phyloP scores from a whole-genome alignment of 2,113 vertebrate genomes.

The Petrocephalus microphthalmus region DNA sequence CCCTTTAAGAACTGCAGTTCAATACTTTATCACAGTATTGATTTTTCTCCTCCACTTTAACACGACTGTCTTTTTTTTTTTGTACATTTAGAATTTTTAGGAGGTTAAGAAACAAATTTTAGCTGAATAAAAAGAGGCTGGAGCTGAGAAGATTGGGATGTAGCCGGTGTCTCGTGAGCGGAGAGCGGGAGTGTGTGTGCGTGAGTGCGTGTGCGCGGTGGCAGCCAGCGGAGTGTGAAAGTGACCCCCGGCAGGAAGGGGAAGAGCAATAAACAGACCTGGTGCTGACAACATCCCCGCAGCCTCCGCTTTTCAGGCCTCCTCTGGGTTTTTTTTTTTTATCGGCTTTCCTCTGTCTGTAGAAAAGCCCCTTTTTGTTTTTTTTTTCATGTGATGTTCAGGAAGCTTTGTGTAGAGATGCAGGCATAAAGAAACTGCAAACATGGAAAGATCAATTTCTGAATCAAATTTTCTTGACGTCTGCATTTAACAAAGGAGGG shows the following conservation, averaged over 20 bases:
- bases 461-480: constrained; percentile 7
- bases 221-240: constrained; percentile 46
- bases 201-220: constrained; percentile 47
- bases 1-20: neutral
- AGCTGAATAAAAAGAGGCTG: neutral
- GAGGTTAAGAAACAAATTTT: neutral
- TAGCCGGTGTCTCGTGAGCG: neutral
- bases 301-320: constrained; percentile 14
- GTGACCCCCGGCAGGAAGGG: constrained; percentile 47
- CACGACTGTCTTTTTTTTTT: neutral
- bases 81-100: neutral
- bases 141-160: neutral
- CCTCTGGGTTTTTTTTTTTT: constrained; percentile 27
- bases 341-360: neutral
- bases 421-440: constrained; percentile 1
- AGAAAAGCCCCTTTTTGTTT: neutral
- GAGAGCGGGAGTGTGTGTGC: constrained; percentile 39
- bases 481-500: neutral
- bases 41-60: neutral
- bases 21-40: neutral
- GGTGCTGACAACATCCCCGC: neutral
- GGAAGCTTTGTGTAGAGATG: neutral
- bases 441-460: neutral
- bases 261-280: constrained; percentile 8
- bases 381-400: neutral